A percentile compares a stretch with the other conserved stretches of the same genome.
These are phyloP conservation scores for Macrotis lagotis DNA, from an alignment of 2,113 vertebrate species.

Conservation along the genomic window DNA sequence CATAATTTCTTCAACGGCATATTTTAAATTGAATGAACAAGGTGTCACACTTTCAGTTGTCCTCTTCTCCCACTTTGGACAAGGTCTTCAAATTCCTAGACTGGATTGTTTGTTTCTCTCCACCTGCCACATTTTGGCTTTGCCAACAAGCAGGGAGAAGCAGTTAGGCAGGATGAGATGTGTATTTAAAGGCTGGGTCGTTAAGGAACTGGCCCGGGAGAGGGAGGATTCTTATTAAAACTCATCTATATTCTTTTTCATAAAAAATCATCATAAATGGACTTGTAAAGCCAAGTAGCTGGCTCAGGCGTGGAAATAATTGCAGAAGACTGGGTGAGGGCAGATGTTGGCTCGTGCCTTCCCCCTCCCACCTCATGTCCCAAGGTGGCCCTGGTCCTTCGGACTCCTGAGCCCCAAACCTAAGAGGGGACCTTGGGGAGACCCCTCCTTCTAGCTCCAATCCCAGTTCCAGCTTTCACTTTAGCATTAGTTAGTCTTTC, in stretches of 20 bases:
- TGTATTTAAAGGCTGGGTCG: constrained; percentile 58
- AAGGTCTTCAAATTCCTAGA: constrained; percentile 26
- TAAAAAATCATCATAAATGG: constrained; percentile 47
- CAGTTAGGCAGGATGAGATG: constrained; percentile 55
- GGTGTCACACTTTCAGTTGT: constrained; percentile 14
- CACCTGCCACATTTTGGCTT: constrained; percentile 35
- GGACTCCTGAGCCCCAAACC: background rate
- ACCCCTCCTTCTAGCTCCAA: background rate
- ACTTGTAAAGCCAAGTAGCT: constrained; percentile 14
- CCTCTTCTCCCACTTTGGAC: background rate
- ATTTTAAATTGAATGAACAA: background rate
- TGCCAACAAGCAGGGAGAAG: constrained; percentile 45
- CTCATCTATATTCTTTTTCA: constrained; percentile 62
- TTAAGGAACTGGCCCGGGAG: constrained; percentile 27
- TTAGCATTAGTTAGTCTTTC: background rate
- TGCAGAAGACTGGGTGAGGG: background rate
- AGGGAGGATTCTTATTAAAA: constrained; percentile 61
- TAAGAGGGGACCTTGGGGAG: background rate
- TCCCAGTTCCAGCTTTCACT: constrained; percentile 4
- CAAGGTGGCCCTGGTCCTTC: background rate
- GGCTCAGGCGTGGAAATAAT: constrained; percentile 14
- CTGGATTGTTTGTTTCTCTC: constrained; percentile 27
- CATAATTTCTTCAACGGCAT: constrained; percentile 28
- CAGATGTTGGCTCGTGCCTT: background rate
- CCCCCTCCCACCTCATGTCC: background rate